These are phyloP conservation scores for Cladopsammia gracilis DNA, from an alignment of 64 coral and sea anemone species.

Conservation along the genomic window DNA sequence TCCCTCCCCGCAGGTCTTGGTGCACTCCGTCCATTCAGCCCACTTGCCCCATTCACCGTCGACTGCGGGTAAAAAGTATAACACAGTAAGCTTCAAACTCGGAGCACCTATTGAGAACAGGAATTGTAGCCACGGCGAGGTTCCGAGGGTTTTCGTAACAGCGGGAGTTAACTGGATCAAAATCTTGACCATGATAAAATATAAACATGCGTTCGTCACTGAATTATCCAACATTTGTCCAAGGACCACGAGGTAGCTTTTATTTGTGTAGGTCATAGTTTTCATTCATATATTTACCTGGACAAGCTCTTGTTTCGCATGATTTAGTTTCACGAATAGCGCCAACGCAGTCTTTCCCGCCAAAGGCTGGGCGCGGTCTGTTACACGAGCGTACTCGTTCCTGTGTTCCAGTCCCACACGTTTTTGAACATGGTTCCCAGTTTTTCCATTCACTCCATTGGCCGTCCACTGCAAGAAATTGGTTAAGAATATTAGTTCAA, in stretches of 20 bases:
- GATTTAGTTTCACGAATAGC: neutral
- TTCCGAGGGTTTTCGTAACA: too few species aligned
- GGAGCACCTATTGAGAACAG: too few species aligned
- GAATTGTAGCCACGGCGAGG: too few species aligned
- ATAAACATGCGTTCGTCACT: too few species aligned
- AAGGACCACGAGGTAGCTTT: too few species aligned
- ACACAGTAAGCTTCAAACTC: too few species aligned
- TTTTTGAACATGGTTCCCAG: constrained; percentile 27
- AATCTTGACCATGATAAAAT: too few species aligned
- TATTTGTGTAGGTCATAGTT: too few species aligned
- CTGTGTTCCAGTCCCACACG: constrained; percentile 63
- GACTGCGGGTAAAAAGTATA: neutral
- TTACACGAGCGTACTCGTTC: constrained; percentile 20
- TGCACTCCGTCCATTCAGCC: constrained; percentile 5
- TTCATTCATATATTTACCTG: neutral
- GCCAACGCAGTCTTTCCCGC: constrained; percentile 55
- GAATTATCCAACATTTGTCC: too few species aligned
- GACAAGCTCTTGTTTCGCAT: constrained; percentile 39
- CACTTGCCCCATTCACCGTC: constrained; percentile 24
- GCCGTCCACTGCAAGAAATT: constrained; percentile 32
- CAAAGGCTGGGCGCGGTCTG: constrained; percentile 54
- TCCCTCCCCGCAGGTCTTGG: constrained; percentile 27
- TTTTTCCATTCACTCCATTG: constrained; percentile 29
- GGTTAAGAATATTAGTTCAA: too few species aligned
- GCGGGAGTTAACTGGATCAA: too few species aligned